Base-by-base conservation (phyloP, 2,113 vertebrate species). In the Nothocercus nigrocapillus region DNA sequence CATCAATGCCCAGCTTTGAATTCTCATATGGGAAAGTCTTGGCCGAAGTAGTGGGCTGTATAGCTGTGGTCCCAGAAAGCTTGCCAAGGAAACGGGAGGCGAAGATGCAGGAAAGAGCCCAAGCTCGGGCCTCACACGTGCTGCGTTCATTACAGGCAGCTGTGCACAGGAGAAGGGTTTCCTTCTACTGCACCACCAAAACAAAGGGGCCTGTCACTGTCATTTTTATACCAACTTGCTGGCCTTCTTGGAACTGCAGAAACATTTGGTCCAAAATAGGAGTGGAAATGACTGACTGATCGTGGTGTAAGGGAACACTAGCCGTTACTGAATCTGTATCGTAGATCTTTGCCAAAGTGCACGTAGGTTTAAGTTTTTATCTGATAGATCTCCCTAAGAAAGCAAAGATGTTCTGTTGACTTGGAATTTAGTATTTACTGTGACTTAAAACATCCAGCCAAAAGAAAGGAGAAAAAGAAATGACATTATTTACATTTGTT, bases 81-180 rank as follows among this genome's bases (percentile, higher is more conserved):
- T 96, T 97, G 97, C 97, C 97, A 98, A 97, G 96, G 95, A 95
- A 95, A 97, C 91, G 93, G 83, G 92, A 96, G 96, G 97, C 95
- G 96, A 93, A 96, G 97, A 94, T 95, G 88, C 82, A 95, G 97
- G 97, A 97, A 95, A 83, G 5, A 72, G 92, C 97, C 97, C 98
- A 98, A 98, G 96, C 94, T 92, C 8, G 82, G 91, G 81, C 92
- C 96, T 97, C 89, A 87, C 77, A 97, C 96, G 97, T 97, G 96
- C 88, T 98, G 97, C 96, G 82, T 96, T 97, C 92, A 97, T 97
- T 97, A 97, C 88, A 84, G 66, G 19, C 97, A 97, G 97, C 98
- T 98, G 97, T 95, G 96, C 89, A 17, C 88, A 69, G 82, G 85
- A 94, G 91, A 64, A 97, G 76, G 82, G 72, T 95, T 96, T 97